Percentiles rank a stretch among this genome's conserved stretches.
Evolutionary conservation across 2,797 vertebrate genomes (phyloP).

Genomic region (Helostoma temminkii): DNA sequence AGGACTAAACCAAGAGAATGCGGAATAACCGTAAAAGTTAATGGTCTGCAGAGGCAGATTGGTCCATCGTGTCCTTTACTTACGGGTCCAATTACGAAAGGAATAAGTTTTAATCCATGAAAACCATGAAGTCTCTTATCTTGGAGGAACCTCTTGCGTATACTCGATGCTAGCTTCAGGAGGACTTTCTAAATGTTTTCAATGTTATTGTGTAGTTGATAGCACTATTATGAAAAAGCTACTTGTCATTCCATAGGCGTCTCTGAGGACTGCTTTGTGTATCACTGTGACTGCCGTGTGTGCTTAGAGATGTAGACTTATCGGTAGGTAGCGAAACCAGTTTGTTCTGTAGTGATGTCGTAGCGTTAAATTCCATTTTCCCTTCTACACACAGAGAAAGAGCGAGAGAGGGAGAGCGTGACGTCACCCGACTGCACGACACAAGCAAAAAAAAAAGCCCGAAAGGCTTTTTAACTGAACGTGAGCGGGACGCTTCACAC

Average conservation of each 20-base stretch:
- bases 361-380: conserved; percentile 91
- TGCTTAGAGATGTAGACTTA: conserved; percentile 97
- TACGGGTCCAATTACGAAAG: conserved; percentile 84
- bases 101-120: conserved; percentile 90
- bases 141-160: conserved; percentile 93
- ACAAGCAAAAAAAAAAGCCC: conserved; percentile 48
- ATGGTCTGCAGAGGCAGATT: conserved; percentile 83
- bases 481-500: conserved; percentile 86
- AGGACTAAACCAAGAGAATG: conserved; percentile 57
- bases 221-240: conserved; percentile 97
- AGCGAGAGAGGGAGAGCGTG: conserved; percentile 62
- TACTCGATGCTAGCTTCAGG: conserved; percentile 94
- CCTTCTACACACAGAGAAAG: conserved; percentile 90
- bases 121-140: conserved; percentile 85
- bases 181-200: conserved; percentile 98
- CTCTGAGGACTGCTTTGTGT: conserved; percentile 97
- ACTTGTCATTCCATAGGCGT: conserved; percentile 99
- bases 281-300: conserved; percentile 99
- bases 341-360: conserved; percentile 96
- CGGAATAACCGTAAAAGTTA: conserved; percentile 83
- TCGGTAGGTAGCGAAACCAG: conserved; percentile 94
- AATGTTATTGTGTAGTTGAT: conserved; percentile 98
- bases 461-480: conserved; percentile 48
- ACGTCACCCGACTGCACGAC: conserved; percentile 9
- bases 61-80: conserved; percentile 95